These are phyloP conservation scores for Aegotheles bennettii DNA, from an alignment of 2,113 vertebrate genomes.

Conservation along the genomic window DNA sequence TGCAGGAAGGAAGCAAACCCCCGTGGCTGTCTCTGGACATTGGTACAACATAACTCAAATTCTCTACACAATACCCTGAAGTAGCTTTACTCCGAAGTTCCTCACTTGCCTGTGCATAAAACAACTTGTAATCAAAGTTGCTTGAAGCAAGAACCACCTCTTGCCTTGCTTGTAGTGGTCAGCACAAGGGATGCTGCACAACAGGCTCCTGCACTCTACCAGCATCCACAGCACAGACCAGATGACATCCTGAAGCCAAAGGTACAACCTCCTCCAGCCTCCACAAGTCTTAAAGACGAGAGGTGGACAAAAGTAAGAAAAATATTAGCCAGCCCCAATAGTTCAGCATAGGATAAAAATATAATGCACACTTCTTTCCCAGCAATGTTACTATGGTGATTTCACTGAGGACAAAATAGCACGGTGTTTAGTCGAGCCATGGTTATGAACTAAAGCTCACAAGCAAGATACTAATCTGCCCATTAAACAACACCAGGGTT, in stretches of 20 bases:
- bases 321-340: background rate
- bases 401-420: background rate
- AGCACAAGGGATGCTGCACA: background rate
- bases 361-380: background rate
- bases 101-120: rapidly evolving
- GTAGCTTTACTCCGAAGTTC: too few species aligned
- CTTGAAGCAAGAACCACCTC: background rate
- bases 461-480: background rate
- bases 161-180: rapidly evolving
- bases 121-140: background rate
- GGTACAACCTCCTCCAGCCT: background rate
- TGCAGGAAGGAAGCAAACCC: background rate
- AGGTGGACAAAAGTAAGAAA: background rate
- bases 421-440: background rate
- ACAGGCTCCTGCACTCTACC: rapidly evolving
- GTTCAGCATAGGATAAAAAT: background rate
- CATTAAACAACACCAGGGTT: background rate
- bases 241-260: background rate
- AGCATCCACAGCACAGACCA: background rate
- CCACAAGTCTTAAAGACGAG: rapidly evolving
- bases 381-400: conserved; percentile 19
- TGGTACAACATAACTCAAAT: background rate
- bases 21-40: background rate
- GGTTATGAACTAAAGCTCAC: background rate
- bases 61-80: background rate